Evolutionary conservation across 2,113 vertebrate species (phyloP).

Genomic region (Eupsittula cactorum): DNA sequence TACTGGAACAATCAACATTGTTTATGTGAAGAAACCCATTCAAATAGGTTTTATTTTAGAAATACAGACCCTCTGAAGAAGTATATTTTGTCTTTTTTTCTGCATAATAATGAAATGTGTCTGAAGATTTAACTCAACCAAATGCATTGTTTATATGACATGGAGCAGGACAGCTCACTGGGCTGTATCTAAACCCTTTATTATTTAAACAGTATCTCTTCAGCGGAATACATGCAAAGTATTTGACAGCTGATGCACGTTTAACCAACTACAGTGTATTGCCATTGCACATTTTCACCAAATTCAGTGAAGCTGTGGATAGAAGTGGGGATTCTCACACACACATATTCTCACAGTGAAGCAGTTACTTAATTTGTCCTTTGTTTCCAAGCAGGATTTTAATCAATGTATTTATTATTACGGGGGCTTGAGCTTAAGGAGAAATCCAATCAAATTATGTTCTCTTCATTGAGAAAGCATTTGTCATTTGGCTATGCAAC

Average conservation of each 20-base stretch:
- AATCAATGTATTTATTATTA: constrained; percentile 25
- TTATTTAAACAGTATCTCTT: neutral
- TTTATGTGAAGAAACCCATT: neutral
- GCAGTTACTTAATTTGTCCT: neutral
- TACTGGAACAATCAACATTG: neutral
- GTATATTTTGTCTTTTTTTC: neutral
- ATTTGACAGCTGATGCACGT: neutral
- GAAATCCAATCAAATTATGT: constrained; percentile 65
- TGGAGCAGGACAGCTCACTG: neutral
- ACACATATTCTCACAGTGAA: neutral
- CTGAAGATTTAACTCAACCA: neutral
- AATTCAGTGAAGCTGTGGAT: neutral
- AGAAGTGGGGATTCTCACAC: neutral
- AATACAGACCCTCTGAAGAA: neutral
- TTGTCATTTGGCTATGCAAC: constrained; percentile 62
- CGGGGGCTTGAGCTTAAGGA: constrained; percentile 10
- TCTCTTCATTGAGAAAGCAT: constrained; percentile 64
- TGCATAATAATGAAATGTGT: neutral
- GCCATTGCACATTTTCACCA: neutral
- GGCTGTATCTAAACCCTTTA: neutral
- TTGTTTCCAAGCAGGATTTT: constrained; percentile 16
- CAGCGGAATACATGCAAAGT: neutral
- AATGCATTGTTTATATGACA: neutral
- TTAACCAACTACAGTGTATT: neutral
- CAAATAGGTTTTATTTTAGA: neutral